Conservation (phyloP, 2,797 vertebrate species). For the Argya squamiceps region DNA sequence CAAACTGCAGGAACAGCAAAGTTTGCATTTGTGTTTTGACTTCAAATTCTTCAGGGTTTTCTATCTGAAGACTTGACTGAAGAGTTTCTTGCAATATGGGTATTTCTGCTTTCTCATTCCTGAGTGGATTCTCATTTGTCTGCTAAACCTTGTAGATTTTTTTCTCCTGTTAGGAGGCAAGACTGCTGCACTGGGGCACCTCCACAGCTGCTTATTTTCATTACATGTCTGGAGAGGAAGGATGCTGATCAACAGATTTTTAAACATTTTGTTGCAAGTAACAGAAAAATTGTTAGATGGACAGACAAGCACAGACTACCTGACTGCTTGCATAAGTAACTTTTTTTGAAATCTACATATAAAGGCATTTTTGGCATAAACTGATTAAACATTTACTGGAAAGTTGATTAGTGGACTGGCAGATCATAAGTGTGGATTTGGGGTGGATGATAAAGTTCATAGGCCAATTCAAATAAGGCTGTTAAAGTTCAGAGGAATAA, state of each 20-base stretch:
- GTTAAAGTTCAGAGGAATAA: slow-evolving; percentile 9
- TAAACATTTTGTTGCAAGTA: background rate
- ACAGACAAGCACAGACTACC: background rate
- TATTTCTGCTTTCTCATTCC: background rate
- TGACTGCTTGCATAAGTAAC: background rate
- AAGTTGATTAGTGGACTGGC: background rate
- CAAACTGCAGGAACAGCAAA: background rate
- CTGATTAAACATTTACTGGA: background rate
- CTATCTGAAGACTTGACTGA: background rate
- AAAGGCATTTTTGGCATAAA: background rate
- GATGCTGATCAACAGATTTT: background rate
- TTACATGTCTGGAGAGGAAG: background rate
- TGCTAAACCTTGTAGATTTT: background rate
- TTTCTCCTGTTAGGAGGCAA: background rate
- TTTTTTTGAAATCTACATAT: background rate
- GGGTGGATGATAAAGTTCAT: background rate
- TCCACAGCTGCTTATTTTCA: background rate
- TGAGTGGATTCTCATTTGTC: background rate
- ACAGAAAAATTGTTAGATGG: background rate
- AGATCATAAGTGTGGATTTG: background rate
- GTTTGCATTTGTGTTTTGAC: background rate
- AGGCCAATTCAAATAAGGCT: background rate
- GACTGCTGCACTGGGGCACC: background rate
- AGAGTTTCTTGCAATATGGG: background rate
- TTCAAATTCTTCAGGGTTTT: background rate